Evolutionary conservation across 1,140 invertebrate genomes (phyloP), one percentile per base, ranked within the genome.

Genomic region (Cydia strobilella): DNA sequence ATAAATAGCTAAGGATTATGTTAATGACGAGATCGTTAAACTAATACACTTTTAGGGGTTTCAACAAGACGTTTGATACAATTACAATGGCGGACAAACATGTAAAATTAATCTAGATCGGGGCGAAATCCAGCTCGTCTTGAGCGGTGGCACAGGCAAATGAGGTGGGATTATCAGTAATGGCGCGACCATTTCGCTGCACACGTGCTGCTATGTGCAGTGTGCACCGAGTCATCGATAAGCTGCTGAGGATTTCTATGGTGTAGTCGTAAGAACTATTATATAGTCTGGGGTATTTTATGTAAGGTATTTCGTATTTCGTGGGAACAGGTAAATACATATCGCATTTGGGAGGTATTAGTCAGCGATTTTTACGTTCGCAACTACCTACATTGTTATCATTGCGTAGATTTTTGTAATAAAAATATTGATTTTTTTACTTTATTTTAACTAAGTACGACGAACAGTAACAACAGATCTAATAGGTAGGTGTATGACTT

Each of bases 81-180:
- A 48, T 48, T 48, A 54, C 15, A 54, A n/a, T 54, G 3, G 51
- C 51, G 15, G 51, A 20, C 15, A n/a, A 51, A 18, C 51, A 10
- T 39, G 51, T 18, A 54, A 54, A 18, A 54, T 54, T n/a, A 54
- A 54, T 54, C 51, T 54, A 54, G 51, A 54, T 54, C 15, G 13
- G 4, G 18, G 51, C 51, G 5, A 18, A 54, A 54, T 54, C 51
- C 51, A 54, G 51, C 45, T 13, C n/a, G 51, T 35, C 63, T 66
- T 25, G 63, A 48, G 23, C 51, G 15, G 18, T 66, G 63, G 27
- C 23, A 27, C 23, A 66, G n/a, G 51, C 51, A 54, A 54, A 63
- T 63, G 62, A 63, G 62, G 20, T 7, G 62, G 62, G 62, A 63
- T 63, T 63, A 63, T 23, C 25, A 12, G 9, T 63, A 63, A 63